phyloP scores from a whole-genome alignment of 1,140 invertebrate genomes.

The Aphaenogaster rudis region DNA sequence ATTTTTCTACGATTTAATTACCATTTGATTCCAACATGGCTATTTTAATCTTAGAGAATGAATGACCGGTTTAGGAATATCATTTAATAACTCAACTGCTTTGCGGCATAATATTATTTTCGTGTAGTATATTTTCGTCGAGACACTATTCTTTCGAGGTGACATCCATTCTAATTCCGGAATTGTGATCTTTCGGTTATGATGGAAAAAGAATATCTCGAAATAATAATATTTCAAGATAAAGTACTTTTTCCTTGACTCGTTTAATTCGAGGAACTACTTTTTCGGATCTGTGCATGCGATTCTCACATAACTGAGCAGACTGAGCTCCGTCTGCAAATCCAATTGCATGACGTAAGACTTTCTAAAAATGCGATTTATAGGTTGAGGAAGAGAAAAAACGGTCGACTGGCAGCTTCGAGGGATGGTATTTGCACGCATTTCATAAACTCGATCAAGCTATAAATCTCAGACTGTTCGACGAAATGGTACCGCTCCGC shows the following conservation, averaged over 20 bases:
- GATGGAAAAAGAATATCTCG: not conserved
- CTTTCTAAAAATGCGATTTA: conserved; percentile 67
- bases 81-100: not conserved
- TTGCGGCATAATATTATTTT: not conserved
- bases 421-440: conserved; percentile 17
- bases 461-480: conserved; percentile 64
- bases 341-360: conserved; percentile 64
- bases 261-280: not conserved
- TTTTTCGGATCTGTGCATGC: not conserved
- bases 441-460: conserved; percentile 49
- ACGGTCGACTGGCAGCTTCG: conserved; percentile 13
- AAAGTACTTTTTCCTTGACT: not conserved
- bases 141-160: not conserved
- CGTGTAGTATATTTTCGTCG: not conserved
- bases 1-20: not conserved
- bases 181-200: not conserved
- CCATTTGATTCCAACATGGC: not conserved
- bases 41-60: not conserved
- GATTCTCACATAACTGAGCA: not conserved
- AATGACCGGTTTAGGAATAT: not conserved
- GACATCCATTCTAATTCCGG: not conserved
- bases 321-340: not conserved
- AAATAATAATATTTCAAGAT: not conserved
- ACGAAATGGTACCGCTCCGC: conserved; percentile 29
- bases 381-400: conserved; percentile 25